Evolutionary conservation across 2,113 vertebrate species (phyloP).

Genomic region (Ctenodactylus gundi): DNA sequence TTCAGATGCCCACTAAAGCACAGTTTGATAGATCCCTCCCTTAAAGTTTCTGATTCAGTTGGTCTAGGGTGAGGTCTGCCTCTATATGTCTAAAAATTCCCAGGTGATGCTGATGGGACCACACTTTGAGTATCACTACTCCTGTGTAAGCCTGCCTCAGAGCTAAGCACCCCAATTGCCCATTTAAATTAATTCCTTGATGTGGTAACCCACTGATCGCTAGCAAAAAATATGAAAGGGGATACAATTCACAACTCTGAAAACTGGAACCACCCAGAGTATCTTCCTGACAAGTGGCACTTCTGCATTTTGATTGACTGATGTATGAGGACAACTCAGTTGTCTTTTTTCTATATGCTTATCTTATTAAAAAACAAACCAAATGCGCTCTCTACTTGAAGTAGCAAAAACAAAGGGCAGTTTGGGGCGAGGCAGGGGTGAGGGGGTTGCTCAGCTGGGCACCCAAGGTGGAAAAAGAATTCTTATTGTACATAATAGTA

Average conservation of each 20-base stretch:
- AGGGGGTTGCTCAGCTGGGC: slow-evolving; percentile 20
- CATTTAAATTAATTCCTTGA: slow-evolving; percentile 29
- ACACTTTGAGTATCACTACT: slow-evolving; percentile 8
- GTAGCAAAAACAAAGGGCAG: slow-evolving; percentile 29
- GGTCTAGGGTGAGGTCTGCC: background rate
- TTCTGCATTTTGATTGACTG: slow-evolving; percentile 25
- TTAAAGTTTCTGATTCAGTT: slow-evolving; percentile 33
- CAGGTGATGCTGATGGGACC: background rate
- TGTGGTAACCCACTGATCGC: background rate
- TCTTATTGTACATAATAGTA: slow-evolving; percentile 73
- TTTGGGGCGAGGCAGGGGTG: slow-evolving; percentile 32
- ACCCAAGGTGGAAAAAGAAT: slow-evolving; percentile 42
- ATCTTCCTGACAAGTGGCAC: slow-evolving; percentile 24
- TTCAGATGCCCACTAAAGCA: slow-evolving; percentile 30
- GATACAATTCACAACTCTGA: slow-evolving; percentile 29
- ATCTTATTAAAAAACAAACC: slow-evolving; percentile 25
- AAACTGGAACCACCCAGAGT: slow-evolving; percentile 5
- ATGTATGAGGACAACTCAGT: slow-evolving; percentile 21
- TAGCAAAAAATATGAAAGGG: slow-evolving; percentile 26
- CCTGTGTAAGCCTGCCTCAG: slow-evolving; percentile 7
- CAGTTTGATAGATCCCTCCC: background rate
- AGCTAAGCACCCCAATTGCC: slow-evolving; percentile 30
- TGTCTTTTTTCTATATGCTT: slow-evolving; percentile 30
- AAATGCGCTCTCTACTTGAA: slow-evolving; percentile 38
- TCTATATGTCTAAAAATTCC: slow-evolving; percentile 3